Conservation (phyloP, 2,113 vertebrate species). For the Corydoras sp. region DNA sequence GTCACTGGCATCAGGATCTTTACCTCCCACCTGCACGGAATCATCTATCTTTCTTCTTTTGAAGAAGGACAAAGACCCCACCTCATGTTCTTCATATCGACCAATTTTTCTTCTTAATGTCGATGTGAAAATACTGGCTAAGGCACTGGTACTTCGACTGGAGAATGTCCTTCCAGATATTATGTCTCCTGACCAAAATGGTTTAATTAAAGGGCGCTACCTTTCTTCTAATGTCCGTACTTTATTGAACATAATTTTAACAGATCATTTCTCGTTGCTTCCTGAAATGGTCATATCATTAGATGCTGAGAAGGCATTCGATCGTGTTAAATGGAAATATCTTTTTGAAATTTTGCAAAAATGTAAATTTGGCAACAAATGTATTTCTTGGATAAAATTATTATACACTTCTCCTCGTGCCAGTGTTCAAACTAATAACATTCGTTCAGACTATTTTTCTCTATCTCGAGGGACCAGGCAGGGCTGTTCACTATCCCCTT, state of each 20-base stretch:
- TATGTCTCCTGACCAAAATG: not conserved
- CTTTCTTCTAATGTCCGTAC: not conserved
- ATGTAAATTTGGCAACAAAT: not conserved
- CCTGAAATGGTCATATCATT: too few species aligned
- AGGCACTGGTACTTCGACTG: not conserved
- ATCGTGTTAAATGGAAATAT: not conserved
- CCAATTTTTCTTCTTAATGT: not conserved
- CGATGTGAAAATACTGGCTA: slow-evolving; percentile 3
- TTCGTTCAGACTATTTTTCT: not conserved
- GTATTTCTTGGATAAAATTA: too few species aligned
- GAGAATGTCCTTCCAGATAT: not conserved
- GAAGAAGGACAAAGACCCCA: not conserved
- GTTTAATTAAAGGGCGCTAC: not conserved
- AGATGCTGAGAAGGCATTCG: too few species aligned
- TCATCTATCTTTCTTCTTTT: not conserved
- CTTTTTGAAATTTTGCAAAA: not conserved
- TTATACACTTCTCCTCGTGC: not conserved
- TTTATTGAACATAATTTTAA: not conserved
- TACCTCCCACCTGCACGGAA: slow-evolving; percentile 2
- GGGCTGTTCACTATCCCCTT: not conserved
- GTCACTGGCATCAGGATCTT: not conserved
- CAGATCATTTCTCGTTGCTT: too few species aligned
- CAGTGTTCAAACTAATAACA: not conserved
- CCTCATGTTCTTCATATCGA: slow-evolving; percentile 2
- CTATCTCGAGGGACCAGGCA: not conserved